Base-by-base conservation (phyloP, 2,113 vertebrate species). In the Crotalus viridis region DNA sequence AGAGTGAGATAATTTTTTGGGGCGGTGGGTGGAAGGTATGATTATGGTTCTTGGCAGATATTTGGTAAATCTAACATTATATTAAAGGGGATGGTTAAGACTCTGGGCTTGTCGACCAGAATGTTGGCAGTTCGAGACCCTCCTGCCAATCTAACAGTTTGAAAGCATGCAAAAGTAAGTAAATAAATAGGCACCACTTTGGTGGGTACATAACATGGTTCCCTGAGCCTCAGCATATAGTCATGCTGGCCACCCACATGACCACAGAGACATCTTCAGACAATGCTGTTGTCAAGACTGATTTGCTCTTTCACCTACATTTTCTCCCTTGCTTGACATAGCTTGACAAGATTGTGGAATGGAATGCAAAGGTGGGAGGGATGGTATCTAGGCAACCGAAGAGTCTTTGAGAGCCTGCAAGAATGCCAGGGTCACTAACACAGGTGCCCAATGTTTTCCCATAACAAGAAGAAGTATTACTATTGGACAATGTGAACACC, bases 1-100 rank as follows among this genome's bases (percentile, higher is more conserved):
- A 91, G 92, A 95, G 92, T 90, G 91, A 93, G 39, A 91, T n/a
- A 39, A 39, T 6, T 8, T 39, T 81, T 81, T 7, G 0, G 5
- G 28, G 52, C 9, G 5, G 1, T 15, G 56, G 2, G 46, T 87
- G n/a, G 9, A 92, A 94, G 28, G 90, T 94, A 92, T 93, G 48
- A 33, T 19, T 28, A 90, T 21, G 19, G 92, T 94, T 95, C 88
- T 96, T 96, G 95, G 91, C 90, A 91, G 85, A 93, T n/a, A 91
- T 61, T 26, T 93, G 51, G 81, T 94, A 89, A 89, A 89, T 90
- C 48, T 46, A 89, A 64, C 28, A 81, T 95, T 87, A 48, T 64
- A 39, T 89, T 69, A 69, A n/a, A 69, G 12, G 12, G 28, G 3
- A 12, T n/a, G 4, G 59, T 61, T 61, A 61, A 61, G 59, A 61